These are phyloP conservation scores for Acanthopagrus latus DNA, from an alignment of 2,797 vertebrate species.

Conservation along the genomic window DNA sequence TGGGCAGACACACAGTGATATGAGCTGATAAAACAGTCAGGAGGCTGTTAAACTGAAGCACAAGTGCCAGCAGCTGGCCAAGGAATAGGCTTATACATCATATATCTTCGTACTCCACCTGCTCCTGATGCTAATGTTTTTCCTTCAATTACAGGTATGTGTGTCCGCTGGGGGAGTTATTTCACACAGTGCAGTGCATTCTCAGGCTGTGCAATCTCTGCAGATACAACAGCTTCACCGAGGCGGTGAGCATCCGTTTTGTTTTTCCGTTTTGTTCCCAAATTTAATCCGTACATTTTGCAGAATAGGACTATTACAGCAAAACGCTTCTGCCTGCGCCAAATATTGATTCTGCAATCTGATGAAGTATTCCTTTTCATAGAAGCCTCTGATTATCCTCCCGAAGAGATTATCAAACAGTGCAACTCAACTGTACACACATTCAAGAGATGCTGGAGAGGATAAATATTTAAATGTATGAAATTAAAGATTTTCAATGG, in stretches of 20 bases:
- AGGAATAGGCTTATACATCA: conserved; percentile 30
- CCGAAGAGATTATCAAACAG: conserved; percentile 44
- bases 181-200: not conserved
- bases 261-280: not conserved
- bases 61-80: conserved; percentile 29
- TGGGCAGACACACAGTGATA: not conserved
- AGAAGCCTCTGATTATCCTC: conserved; percentile 40
- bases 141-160: conserved; percentile 39
- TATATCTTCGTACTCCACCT: conserved; percentile 57
- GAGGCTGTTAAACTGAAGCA: conserved; percentile 54
- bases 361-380: conserved; percentile 37
- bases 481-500: conserved; percentile 55
- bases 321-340: conserved; percentile 8
- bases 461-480: conserved; percentile 53
- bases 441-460: conserved; percentile 36
- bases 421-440: conserved; percentile 42
- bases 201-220: conserved; percentile 21
- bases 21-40: conserved; percentile 54
- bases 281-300: conserved; percentile 37
- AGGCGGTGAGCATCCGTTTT: conserved; percentile 14
- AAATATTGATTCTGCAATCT: conserved; percentile 52
- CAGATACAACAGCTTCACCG: conserved; percentile 12
- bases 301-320: conserved; percentile 19
- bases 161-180: conserved; percentile 11
- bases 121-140: conserved; percentile 52